phyloP scores from a whole-genome alignment of 2,888 invertebrate species.

The Drosophila mimetica region DNA sequence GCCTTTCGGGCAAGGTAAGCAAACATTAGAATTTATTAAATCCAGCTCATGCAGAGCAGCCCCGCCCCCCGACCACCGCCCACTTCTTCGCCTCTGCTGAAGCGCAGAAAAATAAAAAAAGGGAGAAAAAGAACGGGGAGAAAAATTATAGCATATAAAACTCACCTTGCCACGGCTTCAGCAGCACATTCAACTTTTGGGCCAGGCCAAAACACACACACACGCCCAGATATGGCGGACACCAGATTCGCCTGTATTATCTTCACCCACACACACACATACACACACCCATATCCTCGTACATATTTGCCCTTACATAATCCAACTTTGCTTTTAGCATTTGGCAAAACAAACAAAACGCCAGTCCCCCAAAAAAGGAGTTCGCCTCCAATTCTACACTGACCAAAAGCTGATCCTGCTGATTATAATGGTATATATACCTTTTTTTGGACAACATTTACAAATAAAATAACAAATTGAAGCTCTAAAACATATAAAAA shows the following conservation, averaged over 20 bases:
- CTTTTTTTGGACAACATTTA: too few relatives aligned
- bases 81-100: neutral
- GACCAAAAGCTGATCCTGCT: conserved; percentile 4
- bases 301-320: conserved; percentile 45
- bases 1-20: conserved; percentile 75
- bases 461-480: too few relatives aligned
- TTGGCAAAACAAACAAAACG: conserved; percentile 42
- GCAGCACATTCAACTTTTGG: conserved; percentile 63
- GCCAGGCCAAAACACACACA: conserved; percentile 8
- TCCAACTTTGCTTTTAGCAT: conserved; percentile 71
- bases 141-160: conserved; percentile 72
- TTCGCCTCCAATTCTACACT: conserved; percentile 21
- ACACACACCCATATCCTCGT: neutral
- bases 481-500: too few relatives aligned
- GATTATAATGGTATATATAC: neutral
- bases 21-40: conserved; percentile 80
- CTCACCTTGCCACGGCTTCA: conserved; percentile 50
- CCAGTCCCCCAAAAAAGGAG: conserved; percentile 18
- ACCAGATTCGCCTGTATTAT: conserved; percentile 54
- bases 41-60: conserved; percentile 51
- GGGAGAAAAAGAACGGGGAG: conserved; percentile 4
- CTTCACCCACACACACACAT: conserved; percentile 22
- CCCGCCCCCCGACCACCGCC: conserved; percentile 18
- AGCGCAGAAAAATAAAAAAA: conserved; percentile 5
- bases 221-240: conserved; percentile 4